Evolutionary conservation across 2,888 invertebrate genomes (phyloP), one percentile per base, ranked within the genome.

Genomic region (Parnassius mnemosyne): DNA sequence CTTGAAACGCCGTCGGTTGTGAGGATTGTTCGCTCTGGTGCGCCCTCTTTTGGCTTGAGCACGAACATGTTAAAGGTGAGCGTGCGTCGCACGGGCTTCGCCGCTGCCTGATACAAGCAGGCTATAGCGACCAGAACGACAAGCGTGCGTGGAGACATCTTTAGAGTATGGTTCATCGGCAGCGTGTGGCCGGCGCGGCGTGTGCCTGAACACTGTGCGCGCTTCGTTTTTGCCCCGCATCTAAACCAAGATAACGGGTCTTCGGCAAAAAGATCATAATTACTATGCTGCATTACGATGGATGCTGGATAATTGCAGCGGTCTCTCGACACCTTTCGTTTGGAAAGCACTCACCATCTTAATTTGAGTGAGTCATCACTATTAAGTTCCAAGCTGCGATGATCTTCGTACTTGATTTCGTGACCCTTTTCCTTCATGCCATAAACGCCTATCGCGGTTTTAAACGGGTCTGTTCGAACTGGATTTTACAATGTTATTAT

Each of bases 191-290:
- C 13, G 42, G 53, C 57, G 61, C 49, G 56, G 47, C 80, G 79
- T 70, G 68, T 73, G 72, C 78, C 71, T 73, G 75, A 69, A 77
- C 78, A 89, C 89, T 89, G 87, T 80, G 85, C 73, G 69, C 69
- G 77, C 68, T 76, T 77, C 81, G 84, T 80, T 84, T 83, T 82
- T 83, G 86, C 84, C 74, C 76, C 79, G 81, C 85, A 81, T 84
- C 88, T 87, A 85, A 86, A 79, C 80, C 77, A 78, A 84, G 78
- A 78, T 90, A 90, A 90, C 90, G 90, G 90, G 84, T 78, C 85
- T 81, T 77, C 76, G 71, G 89, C 88, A 90, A 90, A 90, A 90
- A 89, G 85, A 89, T 89, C 83, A 79, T 87, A 87, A 89, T 87
- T 87, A 84, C 49, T 12, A 13, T 87, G 81, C 78, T 79, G 69